Evolutionary conservation across 2,113 vertebrate genomes (phyloP), one percentile per base, ranked within the genome.

Genomic region (Bubo bubo): DNA sequence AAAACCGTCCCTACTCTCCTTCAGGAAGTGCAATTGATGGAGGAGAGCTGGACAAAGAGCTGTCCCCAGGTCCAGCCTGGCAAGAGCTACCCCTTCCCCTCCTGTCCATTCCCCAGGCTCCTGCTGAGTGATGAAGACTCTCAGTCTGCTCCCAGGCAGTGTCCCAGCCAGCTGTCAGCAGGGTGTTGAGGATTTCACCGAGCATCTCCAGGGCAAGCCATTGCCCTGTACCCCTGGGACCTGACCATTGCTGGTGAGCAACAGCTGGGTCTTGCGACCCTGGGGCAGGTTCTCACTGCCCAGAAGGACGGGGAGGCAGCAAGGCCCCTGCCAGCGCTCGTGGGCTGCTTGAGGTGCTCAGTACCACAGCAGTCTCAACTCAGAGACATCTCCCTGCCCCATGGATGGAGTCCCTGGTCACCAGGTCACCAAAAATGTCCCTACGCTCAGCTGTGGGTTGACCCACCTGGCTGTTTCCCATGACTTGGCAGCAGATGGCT

Each of bases 351-450:
- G 41, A 62, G 22, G 22, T n/a, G 52, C 60, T 59, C 41, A 8
- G 60, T 47, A 59, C 23, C 66, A 34, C 0, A 0, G 26, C 28
- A 58, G 15, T 17, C 55, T 20, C 32, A 67, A 37, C 56, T 93
- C 52, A 55, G 21, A 90, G 43, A 41, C 9, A 1, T 32, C 55
- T 74, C 45, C 28, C 56, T 66, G 55, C 39, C 4, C 58, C 32
- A 27, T 1, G 2, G 23, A 20, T 1, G 6, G 23, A 68, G 26
- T 52, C 21, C 23, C 9, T 3, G 7, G 3, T 52, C 63, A 59
- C 39, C 30, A 60, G 30, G 43, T 1, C 64, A 67, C 43, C 4
- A 1, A n/a, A 79, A 76, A 10, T 4, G 2, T 35, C 64, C 47
- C 43, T 10, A 5, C 66, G 21, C 16, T 62, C 24, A 47, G 4